Evolutionary conservation across 1,140 invertebrate genomes (phyloP).

Genomic region (Medauroidea extradentata): DNA sequence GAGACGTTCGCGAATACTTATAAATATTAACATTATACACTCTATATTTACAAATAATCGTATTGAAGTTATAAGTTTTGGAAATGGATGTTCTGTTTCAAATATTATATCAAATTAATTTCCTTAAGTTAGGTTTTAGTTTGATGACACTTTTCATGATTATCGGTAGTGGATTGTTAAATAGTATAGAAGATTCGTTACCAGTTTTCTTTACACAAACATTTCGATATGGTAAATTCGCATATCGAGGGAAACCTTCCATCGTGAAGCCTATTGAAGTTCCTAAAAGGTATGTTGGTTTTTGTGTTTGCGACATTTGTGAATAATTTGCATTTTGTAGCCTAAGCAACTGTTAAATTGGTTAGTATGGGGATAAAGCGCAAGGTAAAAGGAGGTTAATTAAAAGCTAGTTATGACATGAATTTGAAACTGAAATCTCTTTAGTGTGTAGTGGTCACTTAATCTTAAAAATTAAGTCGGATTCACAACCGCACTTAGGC

Average conservation of each 20-base stretch:
- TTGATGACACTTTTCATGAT: conserved; percentile 41
- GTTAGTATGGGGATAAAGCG: too few species aligned
- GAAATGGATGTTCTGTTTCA: too few species aligned
- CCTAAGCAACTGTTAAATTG: too few species aligned
- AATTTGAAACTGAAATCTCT: background rate
- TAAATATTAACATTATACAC: too few species aligned
- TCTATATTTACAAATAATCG: too few species aligned
- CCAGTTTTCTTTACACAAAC: conserved; percentile 55
- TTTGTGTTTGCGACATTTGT: too few species aligned
- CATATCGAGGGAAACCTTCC: conserved; percentile 47
- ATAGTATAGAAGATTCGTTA: conserved; percentile 55
- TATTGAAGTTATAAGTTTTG: too few species aligned
- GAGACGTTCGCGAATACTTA: too few species aligned
- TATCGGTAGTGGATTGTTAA: conserved; percentile 53
- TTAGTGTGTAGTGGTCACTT: conserved; percentile 15
- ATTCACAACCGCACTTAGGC: too few species aligned
- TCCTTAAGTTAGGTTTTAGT: conserved; percentile 44
- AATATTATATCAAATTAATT: conserved; percentile 29
- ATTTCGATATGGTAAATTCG: conserved; percentile 65
- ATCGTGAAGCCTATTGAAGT: conserved; percentile 54
- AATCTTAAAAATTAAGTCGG: conserved; percentile 8
- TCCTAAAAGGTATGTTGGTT: conserved; percentile 54
- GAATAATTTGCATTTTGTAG: too few species aligned
- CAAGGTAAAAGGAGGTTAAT: too few species aligned
- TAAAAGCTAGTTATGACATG: too few species aligned